Evolutionary conservation across 2,113 vertebrate genomes (phyloP).

Genomic region (Eupsittula cactorum): DNA sequence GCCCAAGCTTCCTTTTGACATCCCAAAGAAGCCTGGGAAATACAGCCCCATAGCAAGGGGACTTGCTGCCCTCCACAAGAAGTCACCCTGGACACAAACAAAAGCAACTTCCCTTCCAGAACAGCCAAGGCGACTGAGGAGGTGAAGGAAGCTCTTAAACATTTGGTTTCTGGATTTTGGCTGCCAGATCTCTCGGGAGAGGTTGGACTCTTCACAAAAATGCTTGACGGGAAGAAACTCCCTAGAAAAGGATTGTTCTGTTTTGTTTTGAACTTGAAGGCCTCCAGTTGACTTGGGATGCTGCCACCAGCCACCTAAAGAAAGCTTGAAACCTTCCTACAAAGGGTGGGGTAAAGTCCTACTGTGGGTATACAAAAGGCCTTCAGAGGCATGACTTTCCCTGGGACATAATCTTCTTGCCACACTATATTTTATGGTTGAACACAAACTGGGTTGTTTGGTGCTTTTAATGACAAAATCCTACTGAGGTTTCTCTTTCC

Average conservation of each 20-base stretch:
- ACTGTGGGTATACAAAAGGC: neutral
- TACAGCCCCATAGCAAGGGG: neutral
- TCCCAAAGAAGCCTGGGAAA: neutral
- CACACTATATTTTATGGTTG: neutral
- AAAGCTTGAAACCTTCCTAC: neutral
- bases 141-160: neutral
- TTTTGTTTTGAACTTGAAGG: slow-evolving; percentile 37
- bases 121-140: neutral
- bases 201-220: slow-evolving; percentile 41
- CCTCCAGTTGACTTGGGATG: slow-evolving; percentile 33
- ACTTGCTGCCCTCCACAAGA: neutral
- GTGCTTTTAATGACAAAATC: slow-evolving; percentile 3
- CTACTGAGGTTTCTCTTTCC: neutral
- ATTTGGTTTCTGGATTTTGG: slow-evolving; percentile 16
- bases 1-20: neutral
- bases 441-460: neutral
- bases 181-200: slow-evolving; percentile 46
- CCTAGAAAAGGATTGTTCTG: slow-evolving; percentile 35
- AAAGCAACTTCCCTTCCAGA: neutral
- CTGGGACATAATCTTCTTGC: neutral
- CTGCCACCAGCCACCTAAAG: slow-evolving; percentile 14
- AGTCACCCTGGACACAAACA: neutral
- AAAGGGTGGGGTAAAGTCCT: neutral
- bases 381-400: neutral
- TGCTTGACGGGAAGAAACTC: slow-evolving; percentile 33